These are phyloP conservation scores for human DNA, from an alignment of 2,113 vertebrate genomes.

Conservation along the genomic window DNA sequence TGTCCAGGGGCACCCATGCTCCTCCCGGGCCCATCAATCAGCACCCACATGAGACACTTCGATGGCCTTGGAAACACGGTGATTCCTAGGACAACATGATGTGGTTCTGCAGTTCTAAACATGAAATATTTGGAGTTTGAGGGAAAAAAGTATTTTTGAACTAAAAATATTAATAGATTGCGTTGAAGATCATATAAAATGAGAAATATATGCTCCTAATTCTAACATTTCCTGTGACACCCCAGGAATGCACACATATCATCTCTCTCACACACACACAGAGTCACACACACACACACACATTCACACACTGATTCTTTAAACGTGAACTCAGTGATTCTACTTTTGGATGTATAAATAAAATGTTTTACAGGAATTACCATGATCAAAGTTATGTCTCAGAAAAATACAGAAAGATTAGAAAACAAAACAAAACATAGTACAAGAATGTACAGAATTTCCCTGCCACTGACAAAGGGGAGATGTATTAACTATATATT, in stretches of 20 bases:
- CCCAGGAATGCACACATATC: background rate
- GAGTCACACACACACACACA: background rate
- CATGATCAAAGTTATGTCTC: slow-evolving; percentile 22
- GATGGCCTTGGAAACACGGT: accelerated
- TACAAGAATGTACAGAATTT: background rate
- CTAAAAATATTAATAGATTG: slow-evolving; percentile 8
- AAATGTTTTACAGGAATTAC: background rate
- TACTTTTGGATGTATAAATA: background rate
- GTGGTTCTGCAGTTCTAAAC: background rate
- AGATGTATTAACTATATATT: background rate
- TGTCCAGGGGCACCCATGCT: accelerated
- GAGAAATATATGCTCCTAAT: slow-evolving; percentile 18
- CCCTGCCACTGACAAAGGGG: background rate
- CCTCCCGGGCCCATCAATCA: background rate
- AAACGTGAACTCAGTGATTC: background rate
- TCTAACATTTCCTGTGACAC: background rate
- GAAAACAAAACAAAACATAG: background rate
- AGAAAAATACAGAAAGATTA: background rate
- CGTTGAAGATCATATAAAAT: slow-evolving; percentile 27
- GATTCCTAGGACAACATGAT: background rate
- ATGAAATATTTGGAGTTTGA: background rate
- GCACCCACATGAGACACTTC: background rate
- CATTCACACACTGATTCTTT: background rate
- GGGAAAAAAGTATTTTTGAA: background rate
- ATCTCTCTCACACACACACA: background rate